Evolutionary conservation across 2,113 vertebrate species (phyloP), one percentile per base, ranked within the genome.

Genomic region (Gallinago undulata): DNA sequence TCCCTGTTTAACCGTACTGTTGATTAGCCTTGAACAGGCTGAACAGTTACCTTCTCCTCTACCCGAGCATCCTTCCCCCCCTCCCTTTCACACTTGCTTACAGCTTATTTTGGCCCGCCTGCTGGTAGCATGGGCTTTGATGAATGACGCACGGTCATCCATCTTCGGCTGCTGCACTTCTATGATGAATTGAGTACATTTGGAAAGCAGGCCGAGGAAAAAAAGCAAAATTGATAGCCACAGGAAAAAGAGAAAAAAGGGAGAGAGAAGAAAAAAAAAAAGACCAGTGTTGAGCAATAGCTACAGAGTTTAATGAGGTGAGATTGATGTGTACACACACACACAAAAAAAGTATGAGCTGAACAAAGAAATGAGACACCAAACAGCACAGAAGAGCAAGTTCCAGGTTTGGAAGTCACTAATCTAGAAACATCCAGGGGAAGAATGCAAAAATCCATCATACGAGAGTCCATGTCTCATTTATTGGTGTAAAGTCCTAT

Each of bases 141-240:
- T 79, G 87, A 97, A 92, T 90, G 91, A 91, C 45, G 16, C 19
- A 35, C 18, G 56, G 91, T 78, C 96, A 96, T 92, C 94, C 94
- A 94, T 97, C 95, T 94, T 80, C 56, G 0, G 80, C 68, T 5
- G 59, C 84, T 10, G 86, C 11, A 11, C 72, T 74, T 55, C 1
- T 1, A 87, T 97, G 97, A 98, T 97, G 85, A 78, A 97, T 96
- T 13, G 93, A 90, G 82, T 82, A 87, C 84, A 81, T 92, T 89
- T 90, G 84, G 88, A 70, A 94, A 95, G 84, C 81, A 90, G 91
- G 51, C 62, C 6, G 30, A 87, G 76, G 67, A 24, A 63, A 85
- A 69, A 24, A 51, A 28, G 16, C 69, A 82, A 51, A 96, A 97
- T 69, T 93, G 95, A 97, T 93, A 72, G 70, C 45, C 74, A 85